Evolutionary conservation across 2,113 vertebrate genomes (phyloP).

Genomic region (Oryzias woworae): DNA sequence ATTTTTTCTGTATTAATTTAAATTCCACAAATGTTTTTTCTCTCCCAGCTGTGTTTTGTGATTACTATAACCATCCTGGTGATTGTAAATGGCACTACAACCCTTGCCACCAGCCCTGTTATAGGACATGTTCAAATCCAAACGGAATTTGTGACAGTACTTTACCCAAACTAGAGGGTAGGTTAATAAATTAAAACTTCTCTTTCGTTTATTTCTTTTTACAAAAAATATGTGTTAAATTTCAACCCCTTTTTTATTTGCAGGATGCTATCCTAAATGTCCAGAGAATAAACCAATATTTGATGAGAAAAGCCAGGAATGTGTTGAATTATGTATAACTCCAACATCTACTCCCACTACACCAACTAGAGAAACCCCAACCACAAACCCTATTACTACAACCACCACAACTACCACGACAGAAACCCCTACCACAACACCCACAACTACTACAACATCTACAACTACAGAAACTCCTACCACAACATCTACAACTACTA

Average conservation of each 20-base stretch:
- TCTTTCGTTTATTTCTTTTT: neutral
- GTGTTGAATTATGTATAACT: conserved; percentile 61
- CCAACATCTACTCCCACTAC: neutral
- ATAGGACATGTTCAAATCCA: conserved; percentile 82
- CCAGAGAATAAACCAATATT: conserved; percentile 82
- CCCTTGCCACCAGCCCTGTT: conserved; percentile 82
- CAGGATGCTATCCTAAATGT: conserved; percentile 94
- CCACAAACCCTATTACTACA: neutral
- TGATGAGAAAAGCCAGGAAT: conserved; percentile 79
- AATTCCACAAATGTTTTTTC: neutral
- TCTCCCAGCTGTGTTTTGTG: conserved; percentile 88
- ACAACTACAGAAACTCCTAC: neutral
- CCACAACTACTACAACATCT: neutral
- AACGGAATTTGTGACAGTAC: conserved; percentile 75
- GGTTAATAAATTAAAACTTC: neutral
- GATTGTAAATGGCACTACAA: conserved; percentile 90
- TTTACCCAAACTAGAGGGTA: conserved; percentile 88
- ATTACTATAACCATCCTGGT: conserved; percentile 84
- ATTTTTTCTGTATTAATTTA: no score
- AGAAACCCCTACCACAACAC: no score
- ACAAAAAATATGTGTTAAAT: neutral
- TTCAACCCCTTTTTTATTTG: neutral
- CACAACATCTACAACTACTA: neutral
- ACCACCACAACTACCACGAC: neutral
- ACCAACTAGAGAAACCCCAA: rapidly evolving